Evolutionary conservation across 2,113 vertebrate species (phyloP).

Genomic region (Phocoena sinus): DNA sequence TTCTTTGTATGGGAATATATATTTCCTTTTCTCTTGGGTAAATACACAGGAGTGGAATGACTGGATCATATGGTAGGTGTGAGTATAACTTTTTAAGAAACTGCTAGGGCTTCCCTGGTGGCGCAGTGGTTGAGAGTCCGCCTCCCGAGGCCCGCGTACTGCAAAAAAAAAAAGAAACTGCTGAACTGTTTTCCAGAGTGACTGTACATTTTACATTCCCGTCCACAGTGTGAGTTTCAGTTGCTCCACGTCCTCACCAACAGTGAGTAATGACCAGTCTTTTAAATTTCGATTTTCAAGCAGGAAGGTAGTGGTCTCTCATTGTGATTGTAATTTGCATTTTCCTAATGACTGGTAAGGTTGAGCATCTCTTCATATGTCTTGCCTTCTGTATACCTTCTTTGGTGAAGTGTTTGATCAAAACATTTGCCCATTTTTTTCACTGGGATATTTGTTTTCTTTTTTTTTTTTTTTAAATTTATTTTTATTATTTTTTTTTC

Average conservation of each 20-base stretch:
- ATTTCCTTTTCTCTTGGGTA: no score
- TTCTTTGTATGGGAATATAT: no score
- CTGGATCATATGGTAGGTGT: not conserved
- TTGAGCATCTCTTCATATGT: not conserved
- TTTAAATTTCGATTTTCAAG: not conserved
- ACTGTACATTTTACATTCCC: not conserved
- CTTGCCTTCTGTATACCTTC: not conserved
- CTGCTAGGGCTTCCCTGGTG: not conserved
- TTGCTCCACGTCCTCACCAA: not conserved
- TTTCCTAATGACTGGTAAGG: not conserved
- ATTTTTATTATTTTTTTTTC: no score
- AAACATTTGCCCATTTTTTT: not conserved
- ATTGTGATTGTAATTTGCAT: not conserved
- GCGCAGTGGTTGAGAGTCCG: no score
- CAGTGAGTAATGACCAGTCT: not conserved
- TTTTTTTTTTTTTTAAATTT: no score
- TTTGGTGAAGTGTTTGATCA: not conserved
- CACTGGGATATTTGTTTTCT: not conserved
- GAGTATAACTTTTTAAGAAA: not conserved
- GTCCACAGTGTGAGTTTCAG: not conserved
- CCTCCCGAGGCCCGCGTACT: no score
- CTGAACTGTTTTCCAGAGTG: not conserved
- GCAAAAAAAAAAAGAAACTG: not conserved
- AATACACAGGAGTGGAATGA: not conserved
- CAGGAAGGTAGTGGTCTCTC: not conserved